Conservation (phyloP, 2,888 invertebrate species). For the Hyppa rectilinea region DNA sequence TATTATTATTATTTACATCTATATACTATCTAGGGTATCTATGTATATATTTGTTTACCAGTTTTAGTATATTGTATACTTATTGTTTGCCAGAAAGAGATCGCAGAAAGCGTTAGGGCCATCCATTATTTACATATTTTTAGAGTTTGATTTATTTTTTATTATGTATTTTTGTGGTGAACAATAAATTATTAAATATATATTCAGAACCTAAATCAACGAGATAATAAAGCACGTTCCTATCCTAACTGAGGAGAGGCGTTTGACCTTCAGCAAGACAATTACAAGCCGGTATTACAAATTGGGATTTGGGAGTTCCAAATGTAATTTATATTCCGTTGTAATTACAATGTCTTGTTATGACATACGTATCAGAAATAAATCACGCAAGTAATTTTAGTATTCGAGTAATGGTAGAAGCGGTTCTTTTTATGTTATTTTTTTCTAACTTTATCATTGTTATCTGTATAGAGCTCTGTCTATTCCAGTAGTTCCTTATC, state of each 20-base stretch:
- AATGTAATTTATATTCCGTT: slow-evolving; percentile 33
- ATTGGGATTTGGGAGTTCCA: slow-evolving; percentile 19
- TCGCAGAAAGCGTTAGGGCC: no score
- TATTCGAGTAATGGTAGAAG: not conserved
- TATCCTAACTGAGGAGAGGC: not conserved
- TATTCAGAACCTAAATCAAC: not conserved
- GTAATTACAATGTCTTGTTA: slow-evolving; percentile 44
- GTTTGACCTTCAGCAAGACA: slow-evolving; percentile 16
- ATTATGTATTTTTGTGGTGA: no score
- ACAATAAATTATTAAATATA: not conserved
- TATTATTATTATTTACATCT: no score
- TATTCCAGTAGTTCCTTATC: no score
- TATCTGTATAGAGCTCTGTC: not conserved
- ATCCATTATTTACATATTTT: no score
- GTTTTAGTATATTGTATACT: no score
- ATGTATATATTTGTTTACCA: no score
- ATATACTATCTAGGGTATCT: no score
- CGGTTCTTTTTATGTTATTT: not conserved
- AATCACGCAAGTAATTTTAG: slow-evolving; percentile 32
- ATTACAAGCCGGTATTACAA: slow-evolving; percentile 11
- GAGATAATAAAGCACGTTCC: not conserved
- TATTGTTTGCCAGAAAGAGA: no score
- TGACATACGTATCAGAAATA: slow-evolving; percentile 36
- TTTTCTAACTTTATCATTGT: not conserved
- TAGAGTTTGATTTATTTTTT: no score